phyloP scores from a whole-genome alignment of 2,113 vertebrate species.

The Ursus arctos region DNA sequence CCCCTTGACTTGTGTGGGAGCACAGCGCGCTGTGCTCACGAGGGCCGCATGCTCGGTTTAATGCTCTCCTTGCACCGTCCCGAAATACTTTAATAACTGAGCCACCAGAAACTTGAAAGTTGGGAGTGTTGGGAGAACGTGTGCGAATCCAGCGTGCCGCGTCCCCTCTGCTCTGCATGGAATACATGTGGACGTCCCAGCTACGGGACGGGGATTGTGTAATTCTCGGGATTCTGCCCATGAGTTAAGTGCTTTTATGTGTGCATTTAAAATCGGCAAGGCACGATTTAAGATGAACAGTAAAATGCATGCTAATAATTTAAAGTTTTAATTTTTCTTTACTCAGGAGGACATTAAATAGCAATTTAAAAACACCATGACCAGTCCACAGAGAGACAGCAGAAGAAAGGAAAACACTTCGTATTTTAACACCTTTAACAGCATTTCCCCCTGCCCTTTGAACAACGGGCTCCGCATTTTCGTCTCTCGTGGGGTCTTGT shows the following conservation, averaged over 20 bases:
- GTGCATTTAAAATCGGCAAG: neutral
- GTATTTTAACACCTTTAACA: neutral
- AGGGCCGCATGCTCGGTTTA: fast-evolving
- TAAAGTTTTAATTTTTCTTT: slow-evolving; percentile 32
- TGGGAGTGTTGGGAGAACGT: neutral
- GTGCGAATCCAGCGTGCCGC: fast-evolving
- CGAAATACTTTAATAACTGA: neutral
- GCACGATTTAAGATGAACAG: neutral
- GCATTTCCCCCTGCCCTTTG: neutral
- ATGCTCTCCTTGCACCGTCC: neutral
- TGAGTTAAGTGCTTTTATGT: neutral
- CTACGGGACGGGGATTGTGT: fast-evolving
- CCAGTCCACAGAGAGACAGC: neutral
- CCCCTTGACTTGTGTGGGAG: fast-evolving
- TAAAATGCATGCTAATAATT: neutral
- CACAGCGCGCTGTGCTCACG: too few relatives aligned
- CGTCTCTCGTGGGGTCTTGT: neutral
- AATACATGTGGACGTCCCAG: fast-evolving
- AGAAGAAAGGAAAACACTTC: neutral
- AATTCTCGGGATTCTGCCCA: neutral
- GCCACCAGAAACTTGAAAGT: neutral
- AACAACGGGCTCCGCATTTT: neutral
- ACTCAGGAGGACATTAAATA: neutral
- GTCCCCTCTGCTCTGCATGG: neutral
- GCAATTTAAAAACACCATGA: neutral